Base-by-base conservation (phyloP, 2,113 vertebrate species). In the Anolis sagrei region DNA sequence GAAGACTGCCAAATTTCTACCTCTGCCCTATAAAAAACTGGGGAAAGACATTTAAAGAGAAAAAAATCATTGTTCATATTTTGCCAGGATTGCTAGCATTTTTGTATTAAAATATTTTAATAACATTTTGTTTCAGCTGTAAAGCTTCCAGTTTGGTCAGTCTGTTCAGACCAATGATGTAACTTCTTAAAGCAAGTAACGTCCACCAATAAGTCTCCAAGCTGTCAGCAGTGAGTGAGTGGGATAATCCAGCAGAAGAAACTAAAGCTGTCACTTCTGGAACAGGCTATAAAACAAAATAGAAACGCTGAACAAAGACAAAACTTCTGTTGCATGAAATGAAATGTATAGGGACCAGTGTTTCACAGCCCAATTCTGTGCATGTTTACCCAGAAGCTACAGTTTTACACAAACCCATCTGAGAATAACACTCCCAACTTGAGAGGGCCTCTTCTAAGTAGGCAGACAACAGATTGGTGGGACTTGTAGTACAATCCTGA, bases 31-130 rank as follows among this genome's bases (percentile, higher is more conserved):
- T 79, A 64, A 18, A 4, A n/a, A 44, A 44, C 32, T 58, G 51
- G 49, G 32, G 11, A 61, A 44, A 73, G 70, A 61, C 25, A 39
- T 10, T 36, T 32, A 54, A 23, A 54, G 79, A 54, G 5, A 70
- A 70, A 58, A 54, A 68, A 54, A 27, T 84, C 27, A 61, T 48
- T 79, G 64, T 32, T 81, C n/a, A 23, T 77, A 32, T 77, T 77
- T 68, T 69, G 74, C 74, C n/a, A 51, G 69, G 9, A 32, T 83
- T 51, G 34, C 23, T 48, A 76, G 62, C 81, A 27, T 16, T 84
- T 84, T 68, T 64, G 44, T 84, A 76, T 84, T 83, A 58, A 74
- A 70, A 83, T 29, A 64, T 82, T 51, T 58, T 58, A 82, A 83
- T 75, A 27, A 75, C 72, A 34, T 76, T 83, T 76, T 83, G 29